Conservation (phyloP, 2,797 vertebrate genomes). For the Spatula versicolor region DNA sequence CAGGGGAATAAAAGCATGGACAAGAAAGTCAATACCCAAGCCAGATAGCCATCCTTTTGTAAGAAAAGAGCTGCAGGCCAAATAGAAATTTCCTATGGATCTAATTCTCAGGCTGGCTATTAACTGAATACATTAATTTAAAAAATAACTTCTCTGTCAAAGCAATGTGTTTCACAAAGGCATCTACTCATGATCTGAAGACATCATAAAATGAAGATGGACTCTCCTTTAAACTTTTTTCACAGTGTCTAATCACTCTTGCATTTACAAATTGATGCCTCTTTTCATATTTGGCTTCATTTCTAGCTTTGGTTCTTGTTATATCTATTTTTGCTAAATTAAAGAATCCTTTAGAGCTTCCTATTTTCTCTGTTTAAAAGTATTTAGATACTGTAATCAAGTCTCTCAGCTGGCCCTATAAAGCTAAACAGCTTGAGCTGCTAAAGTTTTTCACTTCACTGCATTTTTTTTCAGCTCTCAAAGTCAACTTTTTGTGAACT, state of each 20-base stretch:
- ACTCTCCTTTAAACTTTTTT: not conserved
- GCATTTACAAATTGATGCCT: constrained; percentile 37
- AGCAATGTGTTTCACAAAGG: not conserved
- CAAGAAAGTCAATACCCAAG: not conserved
- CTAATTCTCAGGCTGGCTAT: constrained; percentile 35
- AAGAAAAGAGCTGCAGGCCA: constrained; percentile 1
- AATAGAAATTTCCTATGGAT: constrained; percentile 32
- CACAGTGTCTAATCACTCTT: not conserved
- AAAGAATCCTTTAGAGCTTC: not conserved
- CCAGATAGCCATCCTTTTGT: not conserved
- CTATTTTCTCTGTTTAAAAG: constrained; percentile 28
- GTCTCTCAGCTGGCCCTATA: constrained; percentile 16
- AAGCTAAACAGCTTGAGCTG: constrained; percentile 8
- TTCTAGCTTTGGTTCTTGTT: constrained; percentile 17
- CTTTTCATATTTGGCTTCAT: constrained; percentile 37
- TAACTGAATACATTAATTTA: constrained; percentile 7
- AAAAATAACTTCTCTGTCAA: constrained; percentile 38
- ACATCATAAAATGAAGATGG: not conserved
- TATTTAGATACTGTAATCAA: constrained; percentile 22
- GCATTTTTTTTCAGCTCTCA: constrained; percentile 12
- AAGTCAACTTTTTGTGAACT: constrained; percentile 22
- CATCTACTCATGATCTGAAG: constrained; percentile 11
- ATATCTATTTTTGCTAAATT: not conserved
- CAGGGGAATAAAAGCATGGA: not conserved
- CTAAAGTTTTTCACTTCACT: constrained; percentile 21